Evolutionary conservation across 2,113 vertebrate species (phyloP).

Genomic region (Aspiorhynchus laticeps): DNA sequence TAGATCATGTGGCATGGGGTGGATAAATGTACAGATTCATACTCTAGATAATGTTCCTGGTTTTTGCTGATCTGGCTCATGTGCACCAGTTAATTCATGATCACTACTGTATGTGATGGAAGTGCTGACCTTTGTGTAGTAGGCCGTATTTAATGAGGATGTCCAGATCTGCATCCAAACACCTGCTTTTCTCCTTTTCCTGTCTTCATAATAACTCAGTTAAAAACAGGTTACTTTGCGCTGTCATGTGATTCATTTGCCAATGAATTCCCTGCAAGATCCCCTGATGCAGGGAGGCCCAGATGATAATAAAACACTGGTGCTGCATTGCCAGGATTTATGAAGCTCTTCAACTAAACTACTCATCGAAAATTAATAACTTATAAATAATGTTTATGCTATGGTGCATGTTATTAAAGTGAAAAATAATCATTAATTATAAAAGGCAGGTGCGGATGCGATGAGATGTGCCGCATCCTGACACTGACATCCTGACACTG

Average conservation of each 20-base stretch:
- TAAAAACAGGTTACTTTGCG: not conserved
- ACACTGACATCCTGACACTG: not conserved
- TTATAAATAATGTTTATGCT: not conserved
- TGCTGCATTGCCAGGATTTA: conserved; percentile 5
- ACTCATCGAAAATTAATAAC: not conserved
- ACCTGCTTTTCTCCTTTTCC: not conserved
- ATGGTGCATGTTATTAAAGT: not conserved
- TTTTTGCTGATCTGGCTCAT: conserved; percentile 12
- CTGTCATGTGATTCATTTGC: not conserved
- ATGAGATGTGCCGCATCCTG: not conserved
- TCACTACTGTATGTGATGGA: not conserved
- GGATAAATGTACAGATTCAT: not conserved
- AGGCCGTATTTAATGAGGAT: not conserved
- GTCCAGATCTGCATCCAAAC: not conserved
- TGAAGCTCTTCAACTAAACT: not conserved
- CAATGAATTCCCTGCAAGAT: not conserved
- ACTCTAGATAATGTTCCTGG: not conserved
- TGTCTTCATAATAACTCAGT: not conserved
- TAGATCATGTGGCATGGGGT: not conserved
- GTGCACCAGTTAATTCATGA: not conserved
- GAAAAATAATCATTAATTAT: not conserved
- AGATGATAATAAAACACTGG: not conserved
- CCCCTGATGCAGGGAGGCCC: conserved; percentile 9
- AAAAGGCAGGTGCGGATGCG: not conserved
- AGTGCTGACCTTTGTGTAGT: not conserved